These are phyloP conservation scores for Myotis davidii DNA, from an alignment of 2,113 vertebrate genomes.

Conservation along the genomic window DNA sequence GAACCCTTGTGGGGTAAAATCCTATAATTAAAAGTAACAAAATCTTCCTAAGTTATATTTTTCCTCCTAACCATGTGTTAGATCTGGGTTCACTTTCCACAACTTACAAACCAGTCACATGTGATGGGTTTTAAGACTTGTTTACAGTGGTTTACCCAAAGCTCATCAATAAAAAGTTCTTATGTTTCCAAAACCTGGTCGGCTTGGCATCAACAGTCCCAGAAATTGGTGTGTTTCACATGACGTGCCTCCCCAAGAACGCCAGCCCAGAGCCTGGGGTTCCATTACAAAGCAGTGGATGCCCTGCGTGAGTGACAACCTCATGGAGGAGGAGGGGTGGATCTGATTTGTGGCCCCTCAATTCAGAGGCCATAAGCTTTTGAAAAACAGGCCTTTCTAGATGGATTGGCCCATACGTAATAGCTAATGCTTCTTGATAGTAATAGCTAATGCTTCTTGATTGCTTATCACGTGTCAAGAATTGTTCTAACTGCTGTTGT, in stretches of 20 bases:
- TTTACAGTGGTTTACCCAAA: constrained; percentile 25
- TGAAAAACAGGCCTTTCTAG: background rate
- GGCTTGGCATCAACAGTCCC: background rate
- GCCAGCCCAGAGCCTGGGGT: background rate
- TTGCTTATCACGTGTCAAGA: background rate
- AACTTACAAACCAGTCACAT: background rate
- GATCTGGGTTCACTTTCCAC: constrained; percentile 32
- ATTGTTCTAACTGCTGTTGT: background rate
- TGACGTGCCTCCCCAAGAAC: background rate
- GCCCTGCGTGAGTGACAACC: background rate
- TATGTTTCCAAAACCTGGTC: background rate
- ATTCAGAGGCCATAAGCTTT: background rate
- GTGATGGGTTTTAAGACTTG: background rate
- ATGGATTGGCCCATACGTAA: background rate
- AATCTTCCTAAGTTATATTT: background rate
- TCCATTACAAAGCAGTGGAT: background rate
- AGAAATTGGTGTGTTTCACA: background rate
- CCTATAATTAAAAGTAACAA: constrained; percentile 37
- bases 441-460: background rate
- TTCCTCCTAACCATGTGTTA: background rate
- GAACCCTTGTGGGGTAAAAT: constrained; percentile 28
- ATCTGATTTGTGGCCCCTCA: background rate
- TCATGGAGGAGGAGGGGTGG: background rate
- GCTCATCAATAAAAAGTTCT: background rate
- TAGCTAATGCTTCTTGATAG: background rate